Conservation (phyloP, 2,113 vertebrate species). For the Dipodomys stephensi region DNA sequence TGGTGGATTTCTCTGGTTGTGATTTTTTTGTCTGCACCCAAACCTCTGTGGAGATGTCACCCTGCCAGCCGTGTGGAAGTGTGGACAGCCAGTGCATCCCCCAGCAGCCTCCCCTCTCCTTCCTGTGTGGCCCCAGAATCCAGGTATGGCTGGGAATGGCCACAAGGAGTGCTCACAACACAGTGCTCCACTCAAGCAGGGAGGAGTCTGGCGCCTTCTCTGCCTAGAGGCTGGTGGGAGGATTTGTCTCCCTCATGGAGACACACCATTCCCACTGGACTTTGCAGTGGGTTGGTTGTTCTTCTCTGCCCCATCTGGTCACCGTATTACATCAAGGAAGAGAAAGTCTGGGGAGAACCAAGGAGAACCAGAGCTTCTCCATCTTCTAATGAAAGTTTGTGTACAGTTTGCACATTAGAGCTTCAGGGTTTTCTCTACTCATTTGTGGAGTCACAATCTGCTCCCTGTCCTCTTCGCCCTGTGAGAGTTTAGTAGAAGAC, state of each 20-base stretch:
- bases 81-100: fast-evolving
- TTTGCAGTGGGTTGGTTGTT: fast-evolving
- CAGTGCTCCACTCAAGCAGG: fast-evolving
- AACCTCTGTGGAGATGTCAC: too few relatives aligned
- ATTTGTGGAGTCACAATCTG: neutral
- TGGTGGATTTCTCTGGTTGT: too few relatives aligned
- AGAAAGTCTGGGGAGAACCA: neutral
- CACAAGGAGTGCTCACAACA: too few relatives aligned
- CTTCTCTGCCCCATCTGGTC: neutral
- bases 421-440: neutral
- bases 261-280: neutral
- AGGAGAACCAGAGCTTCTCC: too few relatives aligned
- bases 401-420: neutral
- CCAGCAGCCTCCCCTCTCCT: too few relatives aligned
- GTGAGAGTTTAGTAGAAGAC: neutral
- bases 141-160: neutral
- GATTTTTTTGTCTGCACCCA: neutral
- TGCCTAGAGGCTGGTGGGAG: too few relatives aligned
- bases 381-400: neutral
- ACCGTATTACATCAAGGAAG: fast-evolving
- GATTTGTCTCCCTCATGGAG: fast-evolving
- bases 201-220: neutral
- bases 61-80: fast-evolving
- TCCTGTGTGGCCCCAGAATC: too few relatives aligned
- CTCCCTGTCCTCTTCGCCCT: neutral